Base-by-base conservation (phyloP, 2,113 vertebrate genomes). In the Chloropsis cyanopogon region DNA sequence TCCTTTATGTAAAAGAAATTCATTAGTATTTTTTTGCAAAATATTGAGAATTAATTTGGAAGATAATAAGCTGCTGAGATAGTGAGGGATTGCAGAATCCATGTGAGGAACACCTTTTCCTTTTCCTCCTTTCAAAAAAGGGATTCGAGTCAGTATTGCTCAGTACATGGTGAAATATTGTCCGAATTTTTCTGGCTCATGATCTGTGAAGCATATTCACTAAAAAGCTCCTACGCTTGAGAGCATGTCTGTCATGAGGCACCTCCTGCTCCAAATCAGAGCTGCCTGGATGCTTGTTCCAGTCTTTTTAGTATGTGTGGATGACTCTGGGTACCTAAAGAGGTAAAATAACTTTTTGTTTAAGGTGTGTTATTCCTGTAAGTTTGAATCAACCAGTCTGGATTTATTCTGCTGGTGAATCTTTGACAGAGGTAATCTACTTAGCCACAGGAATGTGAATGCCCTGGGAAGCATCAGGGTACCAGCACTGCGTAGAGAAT, bases 1-100 rank as follows among this genome's bases (percentile, higher is more conserved):
- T 88, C 33, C 80, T 92, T 65, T 52, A 77, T 69, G 50, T 77
- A 88, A 93, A 92, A 79, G 16, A 90, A 90, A 95, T 95, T 87
- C 25, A 47, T 82, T 83, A 50, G 5, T 6, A 0, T 29, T 11
- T 47, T 41, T 90, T 86, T 76, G 12, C 71, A 83, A 95, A 90
- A 77, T 53, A 73, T 8, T 83, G 54, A 61, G 59, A 80, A 80
- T 85, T 93, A 75, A 71, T 88, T 80, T 50, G 37, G 56, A 86
- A 78, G 56, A 33, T 57, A 90, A 94, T 57, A 80, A 90, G 66
- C 75, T 68, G n/a, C 70, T 82, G 79, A 80, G 52, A 80, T 46
- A 65, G 64, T 1, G 8, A 76, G 35, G 53, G 33, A n/a, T 17
- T 73, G 66, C 71, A 88, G 92, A 91, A 91, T 72, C 24, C 26